Evolutionary conservation across 2,797 vertebrate species (phyloP), one percentile per base, ranked within the genome.

Genomic region (Trachops cirrhosus): DNA sequence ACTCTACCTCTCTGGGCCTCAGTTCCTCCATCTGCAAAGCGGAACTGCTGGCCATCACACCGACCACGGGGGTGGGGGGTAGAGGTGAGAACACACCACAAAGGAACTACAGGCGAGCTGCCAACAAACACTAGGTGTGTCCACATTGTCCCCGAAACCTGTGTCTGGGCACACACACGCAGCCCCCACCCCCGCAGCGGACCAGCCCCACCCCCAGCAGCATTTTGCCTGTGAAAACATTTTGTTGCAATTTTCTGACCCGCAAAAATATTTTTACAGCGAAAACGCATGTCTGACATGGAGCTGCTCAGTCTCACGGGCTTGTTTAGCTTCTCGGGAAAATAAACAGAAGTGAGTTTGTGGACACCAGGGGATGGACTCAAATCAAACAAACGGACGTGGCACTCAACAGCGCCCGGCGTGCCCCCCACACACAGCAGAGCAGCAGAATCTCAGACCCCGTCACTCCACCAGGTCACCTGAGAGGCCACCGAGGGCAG

Each of bases 221-320:
- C 54, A 0, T 80, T 80, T 80, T 80, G 70, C 93, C 93, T 96
- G 67, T 73, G 73, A 95, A 96, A 97, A 97, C 93, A 96, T 86
- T 97, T 95, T 89, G 83, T 64, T 96, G 94, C 78, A 75, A 92
- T 91, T 94, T 97, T 95, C 86, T 68, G 95, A 93, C 94, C 96
- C 89, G 8, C 86, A 89, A 91, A 96, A 95, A 97, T 95, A 94
- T 97, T 97, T 95, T 97, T 88, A 93, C 89, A 93, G 87, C 34
- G 83, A 91, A 93, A 95, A 96, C 6, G 75, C 37, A 74, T 3
- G 70, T 86, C 93, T 89, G 75, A 50, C 70, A 29, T 9, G 16
- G 86, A 44, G 73, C 74, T 94, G 83, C 57, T 71, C 87, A 80
- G 84, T 68, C 80, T 96, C 94, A 32, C 62, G 5, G 74, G 46